Percentiles rank a stretch among this genome's conserved stretches.
These are phyloP conservation scores for Myrmecophaga tridactyla DNA, from an alignment of 2,113 vertebrate genomes.

Conservation along the genomic window DNA sequence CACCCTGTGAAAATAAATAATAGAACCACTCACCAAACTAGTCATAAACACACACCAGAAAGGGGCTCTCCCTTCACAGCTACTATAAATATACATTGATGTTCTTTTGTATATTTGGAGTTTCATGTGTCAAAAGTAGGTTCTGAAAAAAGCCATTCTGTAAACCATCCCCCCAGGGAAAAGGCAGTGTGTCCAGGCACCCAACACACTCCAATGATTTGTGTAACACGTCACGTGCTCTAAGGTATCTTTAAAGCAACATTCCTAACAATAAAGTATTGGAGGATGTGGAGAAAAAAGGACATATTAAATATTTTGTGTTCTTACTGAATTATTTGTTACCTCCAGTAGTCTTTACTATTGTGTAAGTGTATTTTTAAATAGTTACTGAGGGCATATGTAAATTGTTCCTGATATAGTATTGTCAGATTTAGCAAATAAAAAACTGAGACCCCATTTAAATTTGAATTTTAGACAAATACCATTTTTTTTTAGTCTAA, in stretches of 20 bases:
- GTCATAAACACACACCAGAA: neutral
- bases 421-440: neutral
- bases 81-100: neutral
- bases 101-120: neutral
- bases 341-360: neutral
- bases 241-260: neutral
- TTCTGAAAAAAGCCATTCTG: neutral
- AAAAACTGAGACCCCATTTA: conserved; percentile 5
- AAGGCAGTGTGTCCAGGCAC: neutral
- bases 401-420: neutral
- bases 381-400: neutral
- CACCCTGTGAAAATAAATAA: neutral
- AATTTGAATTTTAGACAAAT: conserved; percentile 35
- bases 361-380: conserved; percentile 18
- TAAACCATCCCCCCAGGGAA: neutral
- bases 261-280: neutral
- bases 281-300: neutral
- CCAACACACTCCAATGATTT: neutral
- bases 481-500: neutral
- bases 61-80: neutral
- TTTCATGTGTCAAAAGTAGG: neutral
- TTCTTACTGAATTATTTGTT: neutral
- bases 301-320: conserved; percentile 1
- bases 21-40: neutral
- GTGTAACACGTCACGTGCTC: neutral